These are phyloP conservation scores for Cyanoderma ruficeps DNA, from an alignment of 2,113 vertebrate species.

Conservation along the genomic window DNA sequence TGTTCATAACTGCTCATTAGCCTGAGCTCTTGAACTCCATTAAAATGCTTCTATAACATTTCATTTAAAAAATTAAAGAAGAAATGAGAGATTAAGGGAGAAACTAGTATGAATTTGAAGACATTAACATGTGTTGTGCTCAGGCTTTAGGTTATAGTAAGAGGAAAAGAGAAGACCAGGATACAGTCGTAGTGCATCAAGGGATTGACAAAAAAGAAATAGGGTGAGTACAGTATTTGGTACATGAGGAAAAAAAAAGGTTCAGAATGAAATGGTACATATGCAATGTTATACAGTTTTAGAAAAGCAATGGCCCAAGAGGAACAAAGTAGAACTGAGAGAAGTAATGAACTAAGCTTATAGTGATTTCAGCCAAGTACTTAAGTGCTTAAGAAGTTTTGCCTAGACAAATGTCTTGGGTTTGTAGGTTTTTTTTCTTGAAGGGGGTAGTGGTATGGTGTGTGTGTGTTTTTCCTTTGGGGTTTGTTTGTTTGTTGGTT, in stretches of 20 bases:
- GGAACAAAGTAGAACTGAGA: background rate
- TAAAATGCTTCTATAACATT: background rate
- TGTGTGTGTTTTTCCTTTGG: background rate
- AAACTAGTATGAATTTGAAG: background rate
- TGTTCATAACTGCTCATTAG: conserved; percentile 13
- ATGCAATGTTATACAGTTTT: background rate
- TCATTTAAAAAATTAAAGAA: background rate
- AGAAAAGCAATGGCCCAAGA: background rate
- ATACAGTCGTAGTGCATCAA: background rate
- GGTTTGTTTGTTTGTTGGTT: accelerated
- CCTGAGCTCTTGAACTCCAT: background rate
- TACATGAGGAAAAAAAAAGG: background rate
- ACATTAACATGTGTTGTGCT: background rate
- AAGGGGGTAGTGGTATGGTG: accelerated
- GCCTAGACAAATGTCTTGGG: background rate
- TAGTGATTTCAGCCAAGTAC: background rate
- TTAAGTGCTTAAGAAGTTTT: background rate
- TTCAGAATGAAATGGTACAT: accelerated
- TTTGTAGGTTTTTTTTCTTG: background rate
- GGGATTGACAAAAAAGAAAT: background rate
- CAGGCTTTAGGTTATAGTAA: background rate
- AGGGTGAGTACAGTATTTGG: background rate
- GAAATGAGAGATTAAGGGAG: background rate
- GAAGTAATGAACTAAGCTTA: background rate
- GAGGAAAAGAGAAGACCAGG: background rate